These are phyloP conservation scores for Calameuta idolon DNA, from an alignment of 2,888 invertebrate genomes.

Conservation along the genomic window DNA sequence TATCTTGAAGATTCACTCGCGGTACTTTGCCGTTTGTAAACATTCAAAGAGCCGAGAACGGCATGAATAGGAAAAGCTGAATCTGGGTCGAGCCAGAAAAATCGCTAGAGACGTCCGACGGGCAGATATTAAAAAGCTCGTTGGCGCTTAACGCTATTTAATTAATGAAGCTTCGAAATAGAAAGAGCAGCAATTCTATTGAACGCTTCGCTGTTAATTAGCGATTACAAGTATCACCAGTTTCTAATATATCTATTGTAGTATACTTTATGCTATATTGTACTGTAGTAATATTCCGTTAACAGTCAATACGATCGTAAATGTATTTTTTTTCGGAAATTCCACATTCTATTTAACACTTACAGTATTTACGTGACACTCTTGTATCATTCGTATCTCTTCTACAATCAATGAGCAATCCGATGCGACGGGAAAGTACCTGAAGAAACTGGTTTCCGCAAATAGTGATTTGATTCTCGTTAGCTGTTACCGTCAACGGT, in stretches of 20 bases:
- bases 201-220: background rate
- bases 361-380: background rate
- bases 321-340: background rate
- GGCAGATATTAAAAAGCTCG: too few relatives aligned
- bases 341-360: background rate
- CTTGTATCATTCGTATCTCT: background rate
- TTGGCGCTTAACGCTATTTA: too few relatives aligned
- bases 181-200: background rate
- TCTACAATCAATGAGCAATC: background rate
- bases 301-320: too few relatives aligned
- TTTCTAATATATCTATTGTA: background rate
- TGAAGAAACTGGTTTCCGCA: background rate
- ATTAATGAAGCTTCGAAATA: too few relatives aligned
- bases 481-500: background rate
- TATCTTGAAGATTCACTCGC: too few relatives aligned
- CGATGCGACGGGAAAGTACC: background rate
- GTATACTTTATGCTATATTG: too few relatives aligned
- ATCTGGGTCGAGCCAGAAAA: too few relatives aligned
- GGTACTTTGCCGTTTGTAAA: too few relatives aligned
- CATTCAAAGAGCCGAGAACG: too few relatives aligned
- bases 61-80: too few relatives aligned
- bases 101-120: too few relatives aligned
- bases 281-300: too few relatives aligned
- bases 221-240: background rate
- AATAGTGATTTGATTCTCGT: background rate